Evolutionary conservation across 2,797 vertebrate genomes (phyloP), one percentile per base, ranked within the genome.

Genomic region (Argya squamiceps): DNA sequence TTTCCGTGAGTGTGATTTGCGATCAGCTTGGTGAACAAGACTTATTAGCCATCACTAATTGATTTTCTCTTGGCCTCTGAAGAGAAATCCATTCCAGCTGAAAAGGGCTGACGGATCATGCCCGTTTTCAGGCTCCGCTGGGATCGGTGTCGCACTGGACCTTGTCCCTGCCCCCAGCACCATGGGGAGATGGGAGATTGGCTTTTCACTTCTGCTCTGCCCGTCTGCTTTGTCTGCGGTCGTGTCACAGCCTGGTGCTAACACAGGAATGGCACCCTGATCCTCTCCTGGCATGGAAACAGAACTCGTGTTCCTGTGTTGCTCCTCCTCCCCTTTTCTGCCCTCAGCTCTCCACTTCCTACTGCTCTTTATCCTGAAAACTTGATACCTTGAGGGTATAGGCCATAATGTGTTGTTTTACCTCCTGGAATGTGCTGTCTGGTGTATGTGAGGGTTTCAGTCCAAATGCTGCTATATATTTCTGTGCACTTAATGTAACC

Each of bases 391-490:
- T 97, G 96, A 98, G 94, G 98, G 97, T 97, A 89, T 93, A 97
- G 97, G 97, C 96, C 95, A 95, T 97, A 96, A 96, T 36, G 78
- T 98, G 98, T 97, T 97, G 97, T 97, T 98, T 98, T 97, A 98
- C 98, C 98, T 98, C 98, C 97, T 97, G 97, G 97, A 97, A 97
- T 97, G 97, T 97, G 97, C 97, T 98, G 96, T 98, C 97, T 97
- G 94, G 97, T 96, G 97, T 98, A 96, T 90, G 97, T 98, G 97
- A 98, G 98, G 98, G 98, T 98, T 98, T 98, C 98, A 97, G 97
- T 98, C 97, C 97, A 98, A 98, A 98, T 98, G 98, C 98, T 98
- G 98, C 98, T 98, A 98, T 98, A 97, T 98, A 97, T 98, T 98
- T 98, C 97, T 98, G 98, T 98, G 98, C 98, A 98, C 98, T 98